phyloP scores from a whole-genome alignment of 2,888 invertebrate genomes.

The Thecocarcelia acutangulata region DNA sequence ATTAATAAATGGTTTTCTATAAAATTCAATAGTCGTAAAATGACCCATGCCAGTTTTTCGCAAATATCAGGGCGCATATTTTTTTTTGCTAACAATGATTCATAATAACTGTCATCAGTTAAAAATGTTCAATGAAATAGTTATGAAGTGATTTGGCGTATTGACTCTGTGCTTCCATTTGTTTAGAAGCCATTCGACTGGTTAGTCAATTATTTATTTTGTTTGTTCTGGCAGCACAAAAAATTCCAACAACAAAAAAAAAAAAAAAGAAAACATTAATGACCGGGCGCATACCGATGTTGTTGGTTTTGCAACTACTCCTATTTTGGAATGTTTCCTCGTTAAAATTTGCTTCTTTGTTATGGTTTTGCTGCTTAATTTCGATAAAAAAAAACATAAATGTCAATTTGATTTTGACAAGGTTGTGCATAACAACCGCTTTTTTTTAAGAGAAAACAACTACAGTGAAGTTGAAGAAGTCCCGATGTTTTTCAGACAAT shows the following conservation, averaged over 20 bases:
- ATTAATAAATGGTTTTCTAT: conserved; percentile 3
- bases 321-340: conserved; percentile 8
- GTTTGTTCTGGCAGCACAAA: conserved; percentile 4
- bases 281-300: conserved; percentile 55
- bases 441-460: too few relatives aligned
- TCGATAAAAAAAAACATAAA: conserved; percentile 24
- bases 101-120: conserved; percentile 49
- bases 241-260: neutral
- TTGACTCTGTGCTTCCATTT: neutral
- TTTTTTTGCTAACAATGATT: neutral
- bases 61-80: neutral
- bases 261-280: conserved; percentile 49
- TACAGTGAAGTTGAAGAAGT: too few relatives aligned
- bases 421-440: too few relatives aligned
- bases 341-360: conserved; percentile 6
- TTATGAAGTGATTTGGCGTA: neutral
- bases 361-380: neutral
- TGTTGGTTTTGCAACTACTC: conserved; percentile 27
- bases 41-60: neutral
- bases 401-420: conserved; percentile 60
- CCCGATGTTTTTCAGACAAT: too few relatives aligned
- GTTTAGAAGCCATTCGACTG: conserved; percentile 47
- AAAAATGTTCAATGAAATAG: conserved; percentile 6
- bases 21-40: neutral
- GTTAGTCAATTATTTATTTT: conserved; percentile 23